Evolutionary conservation across 1,140 invertebrate genomes (phyloP).

Genomic region (Hirudo medicinalis): DNA sequence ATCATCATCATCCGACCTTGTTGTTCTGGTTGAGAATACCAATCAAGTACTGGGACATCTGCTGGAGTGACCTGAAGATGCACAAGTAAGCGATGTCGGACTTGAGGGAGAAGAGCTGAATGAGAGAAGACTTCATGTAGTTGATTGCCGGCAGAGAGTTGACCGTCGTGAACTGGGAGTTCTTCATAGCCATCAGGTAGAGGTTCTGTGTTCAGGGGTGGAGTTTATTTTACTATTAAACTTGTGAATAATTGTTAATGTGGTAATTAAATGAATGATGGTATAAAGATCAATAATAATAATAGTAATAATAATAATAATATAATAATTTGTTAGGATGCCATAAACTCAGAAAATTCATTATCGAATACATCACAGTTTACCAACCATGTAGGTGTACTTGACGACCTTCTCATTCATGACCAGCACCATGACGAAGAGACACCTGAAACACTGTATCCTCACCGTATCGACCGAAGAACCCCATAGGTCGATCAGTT

Average conservation of each 20-base stretch:
- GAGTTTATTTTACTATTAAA: too few relatives aligned
- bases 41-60: background rate
- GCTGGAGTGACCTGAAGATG: background rate
- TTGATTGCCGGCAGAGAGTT: background rate
- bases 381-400: background rate
- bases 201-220: background rate
- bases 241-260: too few relatives aligned
- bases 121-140: constrained; percentile 5
- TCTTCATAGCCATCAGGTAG: background rate
- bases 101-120: background rate
- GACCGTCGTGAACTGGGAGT: background rate
- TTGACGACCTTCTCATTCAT: background rate
- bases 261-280: too few relatives aligned
- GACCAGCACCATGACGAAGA: background rate
- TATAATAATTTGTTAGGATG: background rate
- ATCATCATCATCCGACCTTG: background rate
- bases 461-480: background rate
- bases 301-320: background rate
- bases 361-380: background rate
- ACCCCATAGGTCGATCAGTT: constrained; percentile 1
- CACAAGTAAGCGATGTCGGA: background rate
- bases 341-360: background rate
- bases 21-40: background rate
- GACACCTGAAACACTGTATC: background rate
- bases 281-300: background rate